Percentiles rank a stretch among this genome's conserved stretches.
Conservation (phyloP, 2,113 vertebrate genomes). For the Hippocampus abdominalis region DNA sequence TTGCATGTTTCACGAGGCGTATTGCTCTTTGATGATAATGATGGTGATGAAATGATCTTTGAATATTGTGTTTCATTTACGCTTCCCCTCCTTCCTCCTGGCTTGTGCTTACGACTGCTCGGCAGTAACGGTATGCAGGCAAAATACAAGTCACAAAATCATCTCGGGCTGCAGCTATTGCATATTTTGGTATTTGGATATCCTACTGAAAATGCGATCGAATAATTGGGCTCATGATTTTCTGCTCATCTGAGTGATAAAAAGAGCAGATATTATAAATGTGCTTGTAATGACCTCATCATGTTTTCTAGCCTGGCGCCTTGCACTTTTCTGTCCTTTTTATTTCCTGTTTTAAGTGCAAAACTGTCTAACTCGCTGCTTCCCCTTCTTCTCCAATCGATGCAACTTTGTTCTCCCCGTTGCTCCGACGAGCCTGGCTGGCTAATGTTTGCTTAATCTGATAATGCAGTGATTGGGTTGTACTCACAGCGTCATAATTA, state of each 20-base stretch:
- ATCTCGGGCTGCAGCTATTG: too few species aligned
- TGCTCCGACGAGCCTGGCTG: slow-evolving; percentile 1
- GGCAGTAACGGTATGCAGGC: too few species aligned
- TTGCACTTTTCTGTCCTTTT: slow-evolving; percentile 52
- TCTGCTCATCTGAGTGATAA: slow-evolving; percentile 60
- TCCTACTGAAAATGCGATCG: too few species aligned
- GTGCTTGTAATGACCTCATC: slow-evolving; percentile 52
- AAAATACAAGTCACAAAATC: too few species aligned
- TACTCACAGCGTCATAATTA: slow-evolving; percentile 5
- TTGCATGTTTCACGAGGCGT: too few species aligned
- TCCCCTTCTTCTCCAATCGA: slow-evolving; percentile 40
- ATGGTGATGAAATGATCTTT: too few species aligned
- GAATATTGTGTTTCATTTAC: too few species aligned
- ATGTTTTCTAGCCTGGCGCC: slow-evolving; percentile 60
- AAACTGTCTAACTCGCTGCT: slow-evolving; percentile 36
- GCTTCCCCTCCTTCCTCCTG: too few species aligned
- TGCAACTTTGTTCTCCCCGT: slow-evolving; percentile 33
- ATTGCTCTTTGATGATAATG: too few species aligned
- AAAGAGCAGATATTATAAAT: slow-evolving; percentile 56
- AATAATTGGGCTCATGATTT: too few species aligned
- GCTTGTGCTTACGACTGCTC: too few species aligned
- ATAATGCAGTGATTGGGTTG: not conserved
- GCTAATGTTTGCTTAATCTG: slow-evolving; percentile 19
- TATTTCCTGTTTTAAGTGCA: slow-evolving; percentile 46
- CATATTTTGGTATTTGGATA: too few species aligned